Conservation (phyloP, 2,888 invertebrate species). For the Horisme vitalbata region DNA sequence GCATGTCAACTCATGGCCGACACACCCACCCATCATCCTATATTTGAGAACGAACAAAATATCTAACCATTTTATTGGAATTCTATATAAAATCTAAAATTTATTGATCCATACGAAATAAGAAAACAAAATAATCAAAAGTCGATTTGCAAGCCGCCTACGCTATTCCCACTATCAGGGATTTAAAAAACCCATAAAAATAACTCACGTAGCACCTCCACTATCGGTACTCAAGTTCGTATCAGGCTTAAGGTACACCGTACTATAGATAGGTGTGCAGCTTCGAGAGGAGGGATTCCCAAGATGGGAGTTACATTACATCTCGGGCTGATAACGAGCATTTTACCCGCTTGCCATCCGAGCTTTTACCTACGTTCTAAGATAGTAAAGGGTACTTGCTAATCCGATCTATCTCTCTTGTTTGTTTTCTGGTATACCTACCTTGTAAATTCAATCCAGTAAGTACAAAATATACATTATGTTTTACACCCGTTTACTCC, state of each 20-base stretch:
- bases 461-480: no score
- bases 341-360: conserved; percentile 16
- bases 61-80: no score
- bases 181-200: conserved; percentile 12
- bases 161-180: conserved; percentile 3
- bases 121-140: neutral
- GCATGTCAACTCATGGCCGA: no score
- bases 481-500: no score
- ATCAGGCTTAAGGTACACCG: conserved; percentile 8
- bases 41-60: neutral
- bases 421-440: neutral
- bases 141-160: neutral
- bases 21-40: no score
- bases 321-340: conserved; percentile 29
- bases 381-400: conserved; percentile 5
- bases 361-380: conserved; percentile 18
- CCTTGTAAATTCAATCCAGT: no score
- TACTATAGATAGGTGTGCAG: conserved; percentile 24
- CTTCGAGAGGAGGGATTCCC: conserved; percentile 25
- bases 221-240: conserved; percentile 14
- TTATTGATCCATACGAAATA: neutral
- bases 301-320: conserved; percentile 34
- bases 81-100: no score
- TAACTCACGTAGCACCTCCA: conserved; percentile 2
- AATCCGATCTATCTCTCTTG: neutral